A percentile compares a stretch with the other conserved stretches of the same genome.
These are phyloP conservation scores for Capitella teleta DNA, from an alignment of 1,140 invertebrate species.

Conservation along the genomic window DNA sequence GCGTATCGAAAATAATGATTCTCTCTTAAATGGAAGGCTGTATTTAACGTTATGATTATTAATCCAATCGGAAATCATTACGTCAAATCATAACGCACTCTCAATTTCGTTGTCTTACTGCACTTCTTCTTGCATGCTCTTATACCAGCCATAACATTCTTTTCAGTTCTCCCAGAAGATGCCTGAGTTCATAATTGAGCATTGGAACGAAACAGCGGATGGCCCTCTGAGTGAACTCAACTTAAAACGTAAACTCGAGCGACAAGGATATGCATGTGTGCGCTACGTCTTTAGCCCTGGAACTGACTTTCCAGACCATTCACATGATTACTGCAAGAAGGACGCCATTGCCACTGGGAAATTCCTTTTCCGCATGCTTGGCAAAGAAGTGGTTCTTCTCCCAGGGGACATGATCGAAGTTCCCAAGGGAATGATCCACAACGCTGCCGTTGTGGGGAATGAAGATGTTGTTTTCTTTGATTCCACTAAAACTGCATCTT, in stretches of 20 bases:
- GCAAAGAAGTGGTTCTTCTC: conserved; percentile 24
- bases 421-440: conserved; percentile 28
- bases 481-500: too few relatives aligned
- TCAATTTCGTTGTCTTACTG: too few relatives aligned
- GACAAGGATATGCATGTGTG: conserved; percentile 25
- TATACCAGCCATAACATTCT: too few relatives aligned
- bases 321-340: conserved; percentile 28
- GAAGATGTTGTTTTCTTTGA: conserved; percentile 30
- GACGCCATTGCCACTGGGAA: conserved; percentile 28
- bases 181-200: conserved; percentile 15
- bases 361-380: conserved; percentile 29
- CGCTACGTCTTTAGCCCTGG: conserved; percentile 27
- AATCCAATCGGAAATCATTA: too few relatives aligned
- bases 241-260: conserved; percentile 28
- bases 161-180: too few relatives aligned
- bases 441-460: conserved; percentile 27
- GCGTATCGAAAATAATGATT: too few relatives aligned
- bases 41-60: too few relatives aligned
- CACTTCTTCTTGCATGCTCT: too few relatives aligned
- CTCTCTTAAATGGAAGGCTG: too few relatives aligned
- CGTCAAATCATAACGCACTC: too few relatives aligned
- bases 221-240: conserved; percentile 21
- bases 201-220: conserved; percentile 26
- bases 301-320: conserved; percentile 32
- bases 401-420: conserved; percentile 37